Evolutionary conservation across 2,113 vertebrate genomes (phyloP).

Genomic region (Pterocles gutturalis): DNA sequence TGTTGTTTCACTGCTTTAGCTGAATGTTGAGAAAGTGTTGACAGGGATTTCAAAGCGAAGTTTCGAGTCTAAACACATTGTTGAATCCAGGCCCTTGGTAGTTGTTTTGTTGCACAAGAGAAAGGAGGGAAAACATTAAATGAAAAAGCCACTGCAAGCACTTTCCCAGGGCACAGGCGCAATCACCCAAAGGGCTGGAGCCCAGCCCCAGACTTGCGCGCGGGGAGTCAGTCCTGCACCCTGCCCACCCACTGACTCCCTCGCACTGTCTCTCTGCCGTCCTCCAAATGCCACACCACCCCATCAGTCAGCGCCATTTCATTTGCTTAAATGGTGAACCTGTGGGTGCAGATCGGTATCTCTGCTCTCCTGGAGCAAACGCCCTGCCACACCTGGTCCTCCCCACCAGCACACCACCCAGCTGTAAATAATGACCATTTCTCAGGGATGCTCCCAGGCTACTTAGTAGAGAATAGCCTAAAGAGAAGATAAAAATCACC

Average conservation of each 20-base stretch:
- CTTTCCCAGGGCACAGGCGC: background rate
- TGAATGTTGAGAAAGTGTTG: constrained; percentile 23
- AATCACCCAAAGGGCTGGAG: background rate
- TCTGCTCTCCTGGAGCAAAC: constrained; percentile 23
- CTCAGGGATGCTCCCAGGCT: background rate
- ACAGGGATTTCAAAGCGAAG: constrained; percentile 54
- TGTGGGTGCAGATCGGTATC: background rate
- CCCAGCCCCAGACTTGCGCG: too few species aligned
- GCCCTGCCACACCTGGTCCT: background rate
- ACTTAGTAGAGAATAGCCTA: background rate
- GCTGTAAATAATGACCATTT: background rate
- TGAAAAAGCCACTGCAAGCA: background rate
- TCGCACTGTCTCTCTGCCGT: background rate
- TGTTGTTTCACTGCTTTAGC: constrained; percentile 1
- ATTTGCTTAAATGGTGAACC: background rate
- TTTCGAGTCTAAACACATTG: constrained; percentile 2
- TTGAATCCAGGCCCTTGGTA: constrained; percentile 8
- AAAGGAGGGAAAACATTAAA: constrained; percentile 5
- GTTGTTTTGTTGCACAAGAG: constrained; percentile 37
- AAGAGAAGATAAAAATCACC: background rate
- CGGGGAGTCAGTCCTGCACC: background rate
- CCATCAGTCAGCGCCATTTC: background rate
- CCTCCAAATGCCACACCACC: background rate
- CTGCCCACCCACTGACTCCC: background rate
- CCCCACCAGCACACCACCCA: background rate